Percentiles rank a stretch among this genome's conserved stretches.
phyloP scores from a whole-genome alignment of 2,888 invertebrate species.

The Achlya flavicornis region DNA sequence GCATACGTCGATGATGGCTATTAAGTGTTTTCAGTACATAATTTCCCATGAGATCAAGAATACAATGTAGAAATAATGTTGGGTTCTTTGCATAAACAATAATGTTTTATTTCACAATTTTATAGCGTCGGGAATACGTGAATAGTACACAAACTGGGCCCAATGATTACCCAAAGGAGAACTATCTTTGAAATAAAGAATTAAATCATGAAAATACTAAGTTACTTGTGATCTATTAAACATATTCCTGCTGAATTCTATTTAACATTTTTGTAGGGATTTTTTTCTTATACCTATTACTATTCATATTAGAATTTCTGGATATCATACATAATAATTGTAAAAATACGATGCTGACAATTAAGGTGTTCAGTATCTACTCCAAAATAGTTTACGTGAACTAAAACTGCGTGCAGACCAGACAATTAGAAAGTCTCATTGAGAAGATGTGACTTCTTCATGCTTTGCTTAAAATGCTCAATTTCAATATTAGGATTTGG shows the following conservation, averaged over 20 bases:
- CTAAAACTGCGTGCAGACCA: too few relatives aligned
- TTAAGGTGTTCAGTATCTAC: too few relatives aligned
- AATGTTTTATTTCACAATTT: conserved; percentile 29
- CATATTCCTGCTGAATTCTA: too few relatives aligned
- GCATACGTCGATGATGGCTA: conserved; percentile 11
- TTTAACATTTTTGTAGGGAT: background rate
- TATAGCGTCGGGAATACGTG: conserved; percentile 27
- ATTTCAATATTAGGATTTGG: too few relatives aligned
- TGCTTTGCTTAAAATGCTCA: too few relatives aligned
- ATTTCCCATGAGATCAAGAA: conserved; percentile 63
- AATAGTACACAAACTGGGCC: conserved; percentile 29
- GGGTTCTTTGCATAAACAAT: conserved; percentile 32
- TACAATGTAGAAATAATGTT: conserved; percentile 26
- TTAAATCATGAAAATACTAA: conserved; percentile 17
- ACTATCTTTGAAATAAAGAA: conserved; percentile 25
- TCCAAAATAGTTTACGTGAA: too few relatives aligned
- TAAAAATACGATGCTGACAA: too few relatives aligned
- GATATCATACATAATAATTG: too few relatives aligned
- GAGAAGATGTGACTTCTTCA: too few relatives aligned
- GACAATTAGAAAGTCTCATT: too few relatives aligned
- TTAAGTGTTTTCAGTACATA: conserved; percentile 32
- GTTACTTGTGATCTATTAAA: background rate
- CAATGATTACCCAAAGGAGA: conserved; percentile 43
- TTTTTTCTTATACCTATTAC: too few relatives aligned
- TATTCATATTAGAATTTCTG: too few relatives aligned